Conservation (phyloP, 2,113 vertebrate genomes). For the Psilopogon haemacephalus region DNA sequence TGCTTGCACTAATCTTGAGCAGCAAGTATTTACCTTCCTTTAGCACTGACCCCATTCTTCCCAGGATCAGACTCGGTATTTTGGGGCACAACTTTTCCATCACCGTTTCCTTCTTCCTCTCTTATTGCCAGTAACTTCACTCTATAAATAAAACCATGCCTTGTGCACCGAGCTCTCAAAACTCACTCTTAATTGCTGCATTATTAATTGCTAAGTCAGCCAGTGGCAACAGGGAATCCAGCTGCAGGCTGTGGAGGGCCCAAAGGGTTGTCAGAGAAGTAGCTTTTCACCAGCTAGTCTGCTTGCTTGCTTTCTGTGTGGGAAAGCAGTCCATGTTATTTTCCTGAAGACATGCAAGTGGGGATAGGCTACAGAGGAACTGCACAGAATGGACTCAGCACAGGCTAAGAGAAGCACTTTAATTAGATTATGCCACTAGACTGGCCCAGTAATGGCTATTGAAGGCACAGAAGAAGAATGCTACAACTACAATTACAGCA, state of each 20-base stretch:
- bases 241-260: conserved; percentile 24
- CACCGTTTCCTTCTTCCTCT: background rate
- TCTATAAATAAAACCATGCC: conserved; percentile 12
- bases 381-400: background rate
- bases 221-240: conserved; percentile 8
- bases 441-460: conserved; percentile 50
- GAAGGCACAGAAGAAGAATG: conserved; percentile 27
- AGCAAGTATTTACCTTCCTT: background rate
- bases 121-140: background rate
- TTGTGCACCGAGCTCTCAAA: background rate
- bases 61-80: background rate
- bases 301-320: background rate
- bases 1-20: background rate
- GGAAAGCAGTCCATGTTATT: background rate
- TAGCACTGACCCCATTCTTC: background rate
- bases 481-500: conserved; percentile 55
- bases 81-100: background rate
- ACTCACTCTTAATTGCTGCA: conserved; percentile 16
- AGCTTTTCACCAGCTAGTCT: background rate
- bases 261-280: background rate
- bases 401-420: background rate
- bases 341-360: background rate
- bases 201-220: conserved; percentile 52
- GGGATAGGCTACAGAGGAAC: background rate
- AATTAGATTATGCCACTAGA: conserved; percentile 57